Conservation (phyloP, 1,140 invertebrate genomes). For the Drosophila elegans region DNA sequence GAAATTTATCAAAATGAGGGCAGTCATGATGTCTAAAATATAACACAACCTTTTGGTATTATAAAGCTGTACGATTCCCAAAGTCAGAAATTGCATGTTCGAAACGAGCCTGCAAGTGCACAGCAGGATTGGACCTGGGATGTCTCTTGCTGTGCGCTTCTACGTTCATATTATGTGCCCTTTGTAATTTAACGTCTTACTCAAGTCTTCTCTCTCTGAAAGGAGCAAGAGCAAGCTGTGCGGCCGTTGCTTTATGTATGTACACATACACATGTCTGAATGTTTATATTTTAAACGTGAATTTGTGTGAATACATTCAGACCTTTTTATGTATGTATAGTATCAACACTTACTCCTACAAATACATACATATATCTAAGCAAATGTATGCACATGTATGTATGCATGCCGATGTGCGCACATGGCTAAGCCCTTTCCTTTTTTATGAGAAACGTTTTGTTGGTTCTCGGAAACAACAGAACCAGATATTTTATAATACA, state of each 20-base stretch:
- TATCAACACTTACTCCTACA: conserved; percentile 10
- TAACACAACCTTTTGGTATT: conserved; percentile 27
- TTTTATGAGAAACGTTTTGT: conserved; percentile 64
- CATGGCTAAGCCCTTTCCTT: conserved; percentile 32
- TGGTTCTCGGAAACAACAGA: conserved; percentile 68
- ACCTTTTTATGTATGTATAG: conserved; percentile 19
- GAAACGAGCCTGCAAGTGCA: neutral
- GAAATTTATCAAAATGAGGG: conserved; percentile 41
- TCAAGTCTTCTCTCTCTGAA: conserved; percentile 59
- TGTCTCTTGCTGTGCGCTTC: conserved; percentile 37
- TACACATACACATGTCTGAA: neutral
- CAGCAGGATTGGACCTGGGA: conserved; percentile 18
- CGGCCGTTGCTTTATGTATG: neutral
- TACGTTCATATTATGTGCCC: conserved; percentile 29
- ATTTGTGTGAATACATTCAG: conserved; percentile 5
- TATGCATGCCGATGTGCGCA: conserved; percentile 22
- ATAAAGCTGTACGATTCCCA: conserved; percentile 26
- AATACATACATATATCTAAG: conserved; percentile 16
- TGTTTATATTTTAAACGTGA: conserved; percentile 1
- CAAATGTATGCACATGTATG: conserved; percentile 18
- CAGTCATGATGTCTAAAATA: conserved; percentile 4
- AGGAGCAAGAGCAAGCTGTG: conserved; percentile 21
- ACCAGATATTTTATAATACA: conserved; percentile 44
- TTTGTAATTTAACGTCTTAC: conserved; percentile 70
- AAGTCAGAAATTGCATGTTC: conserved; percentile 18